A percentile compares a stretch with the other conserved stretches of the same genome.
Conservation (phyloP, 2,797 vertebrate species). For the Enteromius viviparus region DNA sequence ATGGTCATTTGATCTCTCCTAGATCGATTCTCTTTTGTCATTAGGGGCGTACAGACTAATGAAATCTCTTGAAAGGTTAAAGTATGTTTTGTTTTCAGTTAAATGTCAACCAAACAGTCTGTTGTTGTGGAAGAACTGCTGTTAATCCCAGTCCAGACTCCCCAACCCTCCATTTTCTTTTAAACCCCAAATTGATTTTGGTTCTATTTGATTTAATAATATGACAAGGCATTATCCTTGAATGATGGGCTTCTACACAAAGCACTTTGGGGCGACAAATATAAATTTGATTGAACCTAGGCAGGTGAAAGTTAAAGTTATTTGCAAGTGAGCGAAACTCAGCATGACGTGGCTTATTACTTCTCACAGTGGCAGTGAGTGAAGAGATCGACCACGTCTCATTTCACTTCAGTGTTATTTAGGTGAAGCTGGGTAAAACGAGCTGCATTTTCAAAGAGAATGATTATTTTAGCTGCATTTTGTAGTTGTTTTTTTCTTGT, state of each 20-base stretch:
- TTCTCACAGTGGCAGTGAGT: background rate
- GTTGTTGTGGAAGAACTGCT: constrained; percentile 7
- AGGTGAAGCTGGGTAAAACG: background rate
- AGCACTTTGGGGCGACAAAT: background rate
- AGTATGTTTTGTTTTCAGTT: constrained; percentile 42
- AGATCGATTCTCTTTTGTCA: constrained; percentile 33
- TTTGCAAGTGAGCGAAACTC: background rate
- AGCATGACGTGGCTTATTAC: background rate
- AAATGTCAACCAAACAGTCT: constrained; percentile 49
- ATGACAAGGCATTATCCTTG: constrained; percentile 10
- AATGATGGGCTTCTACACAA: constrained; percentile 8
- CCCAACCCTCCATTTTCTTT: background rate
- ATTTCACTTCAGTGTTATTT: background rate
- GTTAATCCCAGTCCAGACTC: constrained; percentile 23
- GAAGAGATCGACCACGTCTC: background rate
- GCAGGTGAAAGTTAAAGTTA: constrained; percentile 34
- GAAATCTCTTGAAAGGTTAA: constrained; percentile 52
- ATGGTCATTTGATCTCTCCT: background rate
- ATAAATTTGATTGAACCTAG: constrained; percentile 26
- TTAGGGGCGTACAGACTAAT: constrained; percentile 30
- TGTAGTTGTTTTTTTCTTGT: background rate
- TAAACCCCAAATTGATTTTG: constrained; percentile 11
- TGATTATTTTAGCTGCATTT: background rate
- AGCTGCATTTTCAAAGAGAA: background rate
- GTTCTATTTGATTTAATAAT: constrained; percentile 22